Percentiles rank a stretch among this genome's conserved stretches.
phyloP scores from a whole-genome alignment of 2,888 invertebrate genomes.

The Metacarcinus magister region DNA sequence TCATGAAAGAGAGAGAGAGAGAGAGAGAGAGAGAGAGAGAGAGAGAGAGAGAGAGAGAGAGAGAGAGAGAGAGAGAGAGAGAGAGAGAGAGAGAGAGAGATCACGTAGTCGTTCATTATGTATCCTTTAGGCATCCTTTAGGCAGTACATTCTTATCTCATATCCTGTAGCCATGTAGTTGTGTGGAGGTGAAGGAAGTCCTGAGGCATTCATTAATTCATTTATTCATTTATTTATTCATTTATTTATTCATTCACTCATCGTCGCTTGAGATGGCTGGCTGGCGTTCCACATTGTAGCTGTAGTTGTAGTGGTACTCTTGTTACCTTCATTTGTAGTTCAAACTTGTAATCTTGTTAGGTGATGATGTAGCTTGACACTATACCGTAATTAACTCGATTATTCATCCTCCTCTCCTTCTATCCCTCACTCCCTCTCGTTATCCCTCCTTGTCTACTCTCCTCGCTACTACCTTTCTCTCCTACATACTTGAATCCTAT shows the following conservation, averaged over 20 bases:
- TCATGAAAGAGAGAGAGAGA: neutral
- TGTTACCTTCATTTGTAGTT: neutral
- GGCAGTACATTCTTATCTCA: neutral
- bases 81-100: slow-evolving; percentile 20
- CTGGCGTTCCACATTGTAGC: neutral
- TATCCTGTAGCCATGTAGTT: neutral
- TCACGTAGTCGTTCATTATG: neutral
- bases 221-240: too few species aligned
- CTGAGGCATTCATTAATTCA: neutral
- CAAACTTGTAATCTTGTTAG: neutral
- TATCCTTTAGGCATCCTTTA: neutral
- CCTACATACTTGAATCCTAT: neutral
- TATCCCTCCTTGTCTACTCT: neutral
- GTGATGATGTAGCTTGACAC: neutral
- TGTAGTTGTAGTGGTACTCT: neutral
- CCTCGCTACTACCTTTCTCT: neutral
- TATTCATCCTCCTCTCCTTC: neutral
- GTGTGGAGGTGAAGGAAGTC: neutral
- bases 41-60: slow-evolving; percentile 12
- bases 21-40: slow-evolving; percentile 12
- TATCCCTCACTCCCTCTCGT: neutral
- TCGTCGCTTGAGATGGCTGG: neutral
- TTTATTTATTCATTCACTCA: neutral
- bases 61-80: slow-evolving; percentile 26
- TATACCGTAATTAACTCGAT: neutral